A percentile compares a stretch with the other conserved stretches of the same genome.
Evolutionary conservation across 2,113 vertebrate genomes (phyloP).

Genomic region (Nesogale talazaci): DNA sequence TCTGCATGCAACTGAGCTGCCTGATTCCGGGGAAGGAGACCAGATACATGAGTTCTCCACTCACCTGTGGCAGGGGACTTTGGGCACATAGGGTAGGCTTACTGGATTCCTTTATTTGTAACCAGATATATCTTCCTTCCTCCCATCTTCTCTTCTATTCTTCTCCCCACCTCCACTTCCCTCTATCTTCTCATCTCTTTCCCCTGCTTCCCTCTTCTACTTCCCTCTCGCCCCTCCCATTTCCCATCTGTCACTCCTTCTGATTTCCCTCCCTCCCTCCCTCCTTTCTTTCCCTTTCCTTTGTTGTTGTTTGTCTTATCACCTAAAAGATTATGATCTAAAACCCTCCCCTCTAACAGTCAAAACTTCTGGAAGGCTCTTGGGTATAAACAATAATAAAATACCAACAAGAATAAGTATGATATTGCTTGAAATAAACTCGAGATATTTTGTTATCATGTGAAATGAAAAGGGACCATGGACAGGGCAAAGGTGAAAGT

Average conservation of each 20-base stretch:
- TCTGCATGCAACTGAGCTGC: neutral
- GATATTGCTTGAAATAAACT: neutral
- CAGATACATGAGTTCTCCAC: no score
- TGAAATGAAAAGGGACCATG: neutral
- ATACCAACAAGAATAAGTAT: neutral
- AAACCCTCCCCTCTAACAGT: neutral
- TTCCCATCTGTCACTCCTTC: no score
- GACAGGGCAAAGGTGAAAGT: neutral
- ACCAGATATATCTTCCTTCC: neutral
- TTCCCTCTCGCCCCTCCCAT: no score
- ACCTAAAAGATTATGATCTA: neutral
- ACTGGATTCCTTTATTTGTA: neutral
- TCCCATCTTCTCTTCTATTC: no score
- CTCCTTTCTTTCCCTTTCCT: neutral
- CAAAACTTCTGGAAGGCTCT: neutral
- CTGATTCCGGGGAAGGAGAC: neutral
- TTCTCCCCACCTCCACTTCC: no score
- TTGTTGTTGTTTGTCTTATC: neutral
- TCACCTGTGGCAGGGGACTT: neutral
- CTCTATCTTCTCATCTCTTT: no score
- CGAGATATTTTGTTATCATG: no score
- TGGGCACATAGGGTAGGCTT: neutral
- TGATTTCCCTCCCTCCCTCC: no score
- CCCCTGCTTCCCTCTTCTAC: no score
- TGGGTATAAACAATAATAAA: neutral